A percentile compares a stretch with the other conserved stretches of the same genome.
Evolutionary conservation across 23 tunicate species (phyloP).

Genomic region (Clavelina lepadiformis): DNA sequence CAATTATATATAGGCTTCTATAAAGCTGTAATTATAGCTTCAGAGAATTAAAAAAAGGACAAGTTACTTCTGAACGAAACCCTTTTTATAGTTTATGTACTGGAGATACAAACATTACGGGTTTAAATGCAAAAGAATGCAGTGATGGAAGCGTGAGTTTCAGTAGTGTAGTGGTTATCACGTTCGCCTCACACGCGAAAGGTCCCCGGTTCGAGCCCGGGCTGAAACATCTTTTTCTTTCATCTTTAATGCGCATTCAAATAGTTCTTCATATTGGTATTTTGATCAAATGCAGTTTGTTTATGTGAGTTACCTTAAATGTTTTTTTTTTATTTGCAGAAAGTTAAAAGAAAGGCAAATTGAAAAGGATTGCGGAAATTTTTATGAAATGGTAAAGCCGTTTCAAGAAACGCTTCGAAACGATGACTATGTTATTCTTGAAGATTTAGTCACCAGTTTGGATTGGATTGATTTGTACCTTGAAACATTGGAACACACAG

Average conservation of each 20-base stretch:
- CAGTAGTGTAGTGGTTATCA: constrained; percentile 62
- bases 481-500: constrained; percentile 89
- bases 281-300: neutral
- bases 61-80: too few relatives aligned
- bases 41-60: too few relatives aligned
- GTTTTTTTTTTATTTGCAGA: constrained; percentile 21
- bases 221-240: constrained; percentile 47
- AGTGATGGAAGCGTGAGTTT: constrained; percentile 9
- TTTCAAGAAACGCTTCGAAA: constrained; percentile 69
- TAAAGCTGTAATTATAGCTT: too few relatives aligned
- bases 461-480: constrained; percentile 79
- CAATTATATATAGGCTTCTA: too few relatives aligned
- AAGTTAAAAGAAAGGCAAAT: constrained; percentile 65
- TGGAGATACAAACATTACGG: too few relatives aligned
- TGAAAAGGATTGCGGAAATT: constrained; percentile 76
- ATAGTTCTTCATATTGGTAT: neutral
- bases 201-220: constrained; percentile 81
- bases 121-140: too few relatives aligned
- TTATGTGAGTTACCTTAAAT: neutral
- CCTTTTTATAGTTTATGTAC: too few relatives aligned
- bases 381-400: constrained; percentile 86
- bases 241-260: neutral
- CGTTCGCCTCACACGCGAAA: too few relatives aligned
- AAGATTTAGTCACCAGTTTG: constrained; percentile 52
- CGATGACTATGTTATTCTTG: constrained; percentile 72